These are phyloP conservation scores for Zaprionus lineosus DNA, from an alignment of 2,888 invertebrate genomes.

Conservation along the genomic window DNA sequence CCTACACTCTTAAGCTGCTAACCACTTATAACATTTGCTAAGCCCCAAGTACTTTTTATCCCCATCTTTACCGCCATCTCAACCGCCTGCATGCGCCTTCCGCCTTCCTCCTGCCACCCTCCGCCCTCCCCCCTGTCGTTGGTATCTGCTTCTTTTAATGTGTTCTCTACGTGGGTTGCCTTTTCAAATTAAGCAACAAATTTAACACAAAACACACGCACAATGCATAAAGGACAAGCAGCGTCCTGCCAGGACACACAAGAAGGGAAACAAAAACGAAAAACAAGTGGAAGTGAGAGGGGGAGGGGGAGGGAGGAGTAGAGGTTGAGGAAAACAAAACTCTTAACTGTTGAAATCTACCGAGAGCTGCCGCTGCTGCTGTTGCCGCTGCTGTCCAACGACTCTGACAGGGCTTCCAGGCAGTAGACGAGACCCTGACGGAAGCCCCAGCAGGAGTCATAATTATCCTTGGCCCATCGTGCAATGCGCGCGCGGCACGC, in stretches of 20 bases:
- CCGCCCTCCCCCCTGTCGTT: slow-evolving; percentile 5
- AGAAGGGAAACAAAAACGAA: slow-evolving; percentile 8
- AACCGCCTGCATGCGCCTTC: too few relatives aligned
- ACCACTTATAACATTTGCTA: slow-evolving; percentile 1
- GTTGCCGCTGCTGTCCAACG: slow-evolving; percentile 6
- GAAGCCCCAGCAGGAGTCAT: slow-evolving; percentile 48
- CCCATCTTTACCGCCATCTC: too few relatives aligned
- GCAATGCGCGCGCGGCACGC: slow-evolving; percentile 54
- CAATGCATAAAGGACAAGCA: slow-evolving; percentile 66
- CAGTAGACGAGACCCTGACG: slow-evolving; percentile 5
- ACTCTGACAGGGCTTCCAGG: background rate
- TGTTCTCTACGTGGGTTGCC: slow-evolving; percentile 64
- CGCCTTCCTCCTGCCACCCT: too few relatives aligned
- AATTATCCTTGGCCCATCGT: slow-evolving; percentile 62
- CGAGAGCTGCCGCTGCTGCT: too few relatives aligned
- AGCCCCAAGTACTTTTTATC: slow-evolving; percentile 29
- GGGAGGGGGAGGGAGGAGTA: too few relatives aligned
- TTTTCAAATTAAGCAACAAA: slow-evolving; percentile 69
- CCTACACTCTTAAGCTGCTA: too few relatives aligned
- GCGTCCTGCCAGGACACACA: slow-evolving; percentile 15
- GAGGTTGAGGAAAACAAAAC: slow-evolving; percentile 31
- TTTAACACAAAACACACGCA: slow-evolving; percentile 70
- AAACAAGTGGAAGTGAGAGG: too few relatives aligned
- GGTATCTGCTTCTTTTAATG: slow-evolving; percentile 59
- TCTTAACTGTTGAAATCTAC: slow-evolving; percentile 36